Evolutionary conservation across 1,140 invertebrate genomes (phyloP), one percentile per base, ranked within the genome.

Genomic region (Penaeus vannamei): DNA sequence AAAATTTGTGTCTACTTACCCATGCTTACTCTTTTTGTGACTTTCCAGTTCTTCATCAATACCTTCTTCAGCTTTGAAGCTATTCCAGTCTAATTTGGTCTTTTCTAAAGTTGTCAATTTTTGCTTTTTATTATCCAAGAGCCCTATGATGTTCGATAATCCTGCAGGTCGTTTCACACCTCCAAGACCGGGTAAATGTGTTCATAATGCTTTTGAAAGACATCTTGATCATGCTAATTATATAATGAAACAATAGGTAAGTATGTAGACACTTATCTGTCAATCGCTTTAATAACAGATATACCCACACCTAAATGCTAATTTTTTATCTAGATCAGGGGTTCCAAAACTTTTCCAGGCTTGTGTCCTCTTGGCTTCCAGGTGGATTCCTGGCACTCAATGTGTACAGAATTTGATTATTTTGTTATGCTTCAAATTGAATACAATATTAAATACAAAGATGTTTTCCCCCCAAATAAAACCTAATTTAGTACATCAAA

Each of bases 1-100:
- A 84, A 85, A 53, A 92, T 60, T 23, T 12, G 29, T 76, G 20
- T 60, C 80, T 7, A 91, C 94, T 93, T 93, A 97, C 94, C 97
- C 97, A 92, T 97, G 94, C 94, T 97, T 98, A 61, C 98, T 97
- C 93, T 96, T 96, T 92, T 98, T 98, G 92, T 97, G 95, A 69
- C 94, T 96, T 89, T 95, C 94, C 53, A 99, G 93, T 92, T 98
- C 97, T 91, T 98, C 97, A 90, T 96, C 95, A 85, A 99, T 95
- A 26, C 97, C 96, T 93, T 98, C 95, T 86, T 96, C 94, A 91
- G 95, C 95, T 93, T 98, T 99, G 93, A 97, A 98, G 46, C 93
- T 94, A 84, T 97, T 95, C 98, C 98, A 99, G 93, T 99, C 98
- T 22, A 98, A 93, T 93, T 98, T 97, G 0, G 97, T 96, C 93